These are phyloP conservation scores for Nycticebus coucang DNA, from an alignment of 2,113 vertebrate genomes.

Conservation along the genomic window DNA sequence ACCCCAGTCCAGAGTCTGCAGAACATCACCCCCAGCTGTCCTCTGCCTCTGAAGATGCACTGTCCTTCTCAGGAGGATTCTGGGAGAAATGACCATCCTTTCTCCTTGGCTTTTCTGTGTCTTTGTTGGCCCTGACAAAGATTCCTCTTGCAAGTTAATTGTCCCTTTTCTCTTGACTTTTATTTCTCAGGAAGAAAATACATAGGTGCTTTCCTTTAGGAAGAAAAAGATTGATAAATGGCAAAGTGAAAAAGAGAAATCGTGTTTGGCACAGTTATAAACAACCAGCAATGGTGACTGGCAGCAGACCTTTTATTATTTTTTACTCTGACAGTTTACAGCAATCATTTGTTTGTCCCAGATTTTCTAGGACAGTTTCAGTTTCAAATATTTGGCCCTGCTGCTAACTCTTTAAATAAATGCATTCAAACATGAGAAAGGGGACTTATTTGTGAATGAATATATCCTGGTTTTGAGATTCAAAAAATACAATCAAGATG, in stretches of 20 bases:
- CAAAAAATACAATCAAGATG: not conserved
- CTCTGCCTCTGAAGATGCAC: not conserved
- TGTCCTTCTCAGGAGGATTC: constrained; percentile 10
- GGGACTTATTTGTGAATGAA: not conserved
- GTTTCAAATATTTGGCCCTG: not conserved
- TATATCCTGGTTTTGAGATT: not conserved
- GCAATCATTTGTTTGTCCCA: constrained; percentile 22
- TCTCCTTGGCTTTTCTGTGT: not conserved
- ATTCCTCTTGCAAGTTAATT: constrained; percentile 6
- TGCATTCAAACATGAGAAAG: not conserved
- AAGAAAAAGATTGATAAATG: not conserved
- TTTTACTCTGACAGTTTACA: constrained; percentile 7
- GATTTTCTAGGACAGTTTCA: constrained; percentile 22
- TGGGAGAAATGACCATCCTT: not conserved
- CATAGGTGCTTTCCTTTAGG: not conserved
- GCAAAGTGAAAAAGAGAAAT: not conserved
- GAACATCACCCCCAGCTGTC: constrained; percentile 20
- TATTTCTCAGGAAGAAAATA: constrained; percentile 43
- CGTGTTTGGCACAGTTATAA: not conserved
- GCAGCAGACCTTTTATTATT: constrained; percentile 1
- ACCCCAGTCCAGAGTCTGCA: not conserved
- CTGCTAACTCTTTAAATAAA: constrained; percentile 33
- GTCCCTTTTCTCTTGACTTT: constrained; percentile 15
- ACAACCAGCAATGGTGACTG: not conserved
- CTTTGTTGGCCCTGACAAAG: constrained; percentile 15